These are phyloP conservation scores for Discoglossus pictus DNA, from an alignment of 2,797 vertebrate species.

Conservation along the genomic window DNA sequence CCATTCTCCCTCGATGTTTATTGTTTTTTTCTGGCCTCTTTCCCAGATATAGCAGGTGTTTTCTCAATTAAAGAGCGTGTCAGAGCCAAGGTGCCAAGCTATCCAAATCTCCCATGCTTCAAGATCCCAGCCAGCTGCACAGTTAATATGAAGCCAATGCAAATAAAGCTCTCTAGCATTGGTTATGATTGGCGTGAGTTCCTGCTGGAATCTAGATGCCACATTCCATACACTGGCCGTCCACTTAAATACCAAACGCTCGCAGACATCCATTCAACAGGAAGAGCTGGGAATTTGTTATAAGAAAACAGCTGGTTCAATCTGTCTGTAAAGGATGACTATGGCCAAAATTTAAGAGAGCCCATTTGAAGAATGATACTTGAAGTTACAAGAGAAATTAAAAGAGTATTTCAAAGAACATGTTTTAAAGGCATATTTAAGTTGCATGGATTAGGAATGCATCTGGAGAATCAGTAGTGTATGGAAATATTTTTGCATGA, in stretches of 20 bases:
- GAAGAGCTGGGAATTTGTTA: conserved; percentile 9
- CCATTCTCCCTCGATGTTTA: conserved; percentile 13
- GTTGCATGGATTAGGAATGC: no score
- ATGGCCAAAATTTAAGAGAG: no score
- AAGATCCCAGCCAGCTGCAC: conserved; percentile 15
- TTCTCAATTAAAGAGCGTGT: conserved; percentile 36
- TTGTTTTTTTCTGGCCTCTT: conserved; percentile 23
- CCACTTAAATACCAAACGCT: conserved; percentile 8
- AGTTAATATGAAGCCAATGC: conserved; percentile 12
- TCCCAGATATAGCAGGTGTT: conserved; percentile 43
- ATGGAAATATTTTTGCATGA: no score
- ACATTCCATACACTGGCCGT: conserved; percentile 1
- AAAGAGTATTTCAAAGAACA: no score
- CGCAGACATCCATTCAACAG: conserved; percentile 24
- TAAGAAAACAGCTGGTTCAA: conserved; percentile 29
- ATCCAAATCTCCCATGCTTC: conserved; percentile 13
- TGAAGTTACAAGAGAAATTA: no score
- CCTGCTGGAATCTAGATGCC: neutral
- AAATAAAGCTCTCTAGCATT: conserved; percentile 11
- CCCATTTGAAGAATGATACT: no score
- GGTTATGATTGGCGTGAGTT: neutral
- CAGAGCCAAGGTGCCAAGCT: conserved; percentile 6
- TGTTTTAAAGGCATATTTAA: no score
- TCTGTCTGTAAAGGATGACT: no score
- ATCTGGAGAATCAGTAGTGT: no score